Conservation (phyloP, 2,888 invertebrate genomes). For the Mactromeris polynyma region DNA sequence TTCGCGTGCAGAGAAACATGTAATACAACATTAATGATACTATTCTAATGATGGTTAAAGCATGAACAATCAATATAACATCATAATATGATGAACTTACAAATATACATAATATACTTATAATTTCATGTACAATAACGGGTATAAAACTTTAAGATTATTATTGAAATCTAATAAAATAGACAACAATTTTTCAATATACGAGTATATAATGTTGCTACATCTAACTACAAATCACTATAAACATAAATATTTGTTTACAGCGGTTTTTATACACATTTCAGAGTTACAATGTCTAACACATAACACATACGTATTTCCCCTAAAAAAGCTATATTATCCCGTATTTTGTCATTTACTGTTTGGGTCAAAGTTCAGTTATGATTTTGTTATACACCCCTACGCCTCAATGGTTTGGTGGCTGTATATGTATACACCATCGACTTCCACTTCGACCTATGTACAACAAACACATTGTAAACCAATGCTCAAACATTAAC, state of each 20-base stretch:
- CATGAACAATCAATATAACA: neutral
- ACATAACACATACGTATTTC: neutral
- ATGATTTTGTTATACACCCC: too few relatives aligned
- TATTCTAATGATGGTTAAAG: neutral
- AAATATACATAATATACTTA: neutral
- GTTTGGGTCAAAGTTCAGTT: too few relatives aligned
- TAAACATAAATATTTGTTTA: neutral
- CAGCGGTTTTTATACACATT: neutral
- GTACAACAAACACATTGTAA: too few relatives aligned
- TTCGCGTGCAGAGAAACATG: neutral
- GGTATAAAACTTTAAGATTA: neutral
- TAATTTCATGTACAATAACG: slow-evolving; percentile 14
- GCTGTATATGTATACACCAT: too few relatives aligned
- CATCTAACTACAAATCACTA: slow-evolving; percentile 1
- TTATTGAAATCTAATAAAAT: neutral
- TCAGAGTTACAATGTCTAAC: neutral
- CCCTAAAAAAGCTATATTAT: too few relatives aligned
- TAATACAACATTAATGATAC: neutral
- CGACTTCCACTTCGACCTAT: too few relatives aligned
- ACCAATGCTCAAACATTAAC: too few relatives aligned
- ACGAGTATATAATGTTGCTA: neutral
- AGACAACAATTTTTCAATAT: neutral
- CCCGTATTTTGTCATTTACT: too few relatives aligned
- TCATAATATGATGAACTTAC: neutral
- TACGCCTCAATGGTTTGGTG: too few relatives aligned